Evolutionary conservation across 92 coral and sea anemone species (phyloP).

Genomic region (Siderastrea siderea): DNA sequence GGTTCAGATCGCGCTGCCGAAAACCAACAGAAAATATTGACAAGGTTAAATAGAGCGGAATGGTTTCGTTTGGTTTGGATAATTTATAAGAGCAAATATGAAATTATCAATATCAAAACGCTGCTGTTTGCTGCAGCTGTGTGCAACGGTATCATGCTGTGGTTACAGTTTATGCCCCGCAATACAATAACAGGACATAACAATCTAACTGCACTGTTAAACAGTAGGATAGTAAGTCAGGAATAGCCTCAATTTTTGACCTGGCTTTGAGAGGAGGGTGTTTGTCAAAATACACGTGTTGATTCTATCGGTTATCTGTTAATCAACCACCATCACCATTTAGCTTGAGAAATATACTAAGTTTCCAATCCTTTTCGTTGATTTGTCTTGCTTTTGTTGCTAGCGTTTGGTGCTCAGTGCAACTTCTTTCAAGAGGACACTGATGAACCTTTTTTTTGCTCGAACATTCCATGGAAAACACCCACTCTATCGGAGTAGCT

Average conservation of each 20-base stretch:
- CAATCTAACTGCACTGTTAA: slow-evolving; percentile 3
- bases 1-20: neutral
- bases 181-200: slow-evolving; percentile 6
- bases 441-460: neutral
- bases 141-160: slow-evolving; percentile 14
- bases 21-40: neutral
- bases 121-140: slow-evolving; percentile 28
- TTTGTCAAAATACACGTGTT: neutral
- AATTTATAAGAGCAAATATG: neutral
- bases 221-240: slow-evolving; percentile 20
- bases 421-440: neutral
- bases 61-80: neutral
- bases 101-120: neutral
- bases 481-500: neutral
- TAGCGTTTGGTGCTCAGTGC: too few relatives aligned
- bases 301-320: neutral
- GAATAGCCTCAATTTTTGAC: slow-evolving; percentile 5
- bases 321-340: neutral
- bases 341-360: neutral
- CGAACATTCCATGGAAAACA: neutral
- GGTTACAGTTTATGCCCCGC: slow-evolving; percentile 25
- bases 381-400: too few relatives aligned
- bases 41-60: neutral
- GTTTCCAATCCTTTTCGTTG: neutral
- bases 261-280: neutral